Evolutionary conservation across 1,140 invertebrate species (phyloP), one percentile per base, ranked within the genome.

Genomic region (Gryllus bimaculatus): DNA sequence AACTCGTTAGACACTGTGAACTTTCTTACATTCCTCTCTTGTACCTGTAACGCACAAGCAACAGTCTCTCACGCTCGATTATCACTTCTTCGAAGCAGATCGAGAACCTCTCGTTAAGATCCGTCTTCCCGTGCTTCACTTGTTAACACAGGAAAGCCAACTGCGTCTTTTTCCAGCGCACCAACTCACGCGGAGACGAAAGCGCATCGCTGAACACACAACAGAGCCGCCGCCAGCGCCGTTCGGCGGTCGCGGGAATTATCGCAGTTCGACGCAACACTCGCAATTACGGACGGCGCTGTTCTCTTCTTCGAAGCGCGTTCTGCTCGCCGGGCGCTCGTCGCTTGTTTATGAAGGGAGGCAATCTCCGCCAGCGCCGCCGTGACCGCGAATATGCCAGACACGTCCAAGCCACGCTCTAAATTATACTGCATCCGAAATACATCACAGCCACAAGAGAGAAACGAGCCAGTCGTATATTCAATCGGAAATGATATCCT

Each of bases 401-500:
- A 66, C 54, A 66, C 54, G 54, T 66, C 54, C 54, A 10, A 66
- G 10, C 54, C 18, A 13, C 54, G 54, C 18, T 66, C 54, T 66
- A 66, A 66, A 66, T 66, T 66, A 66, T 66, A 66, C 54, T 18
- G 54, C 18, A 66, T 66, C 54, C 54, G 54, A 66, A 66, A 66
- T 66, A 66, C 54, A 66, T 66, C 54, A 66, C 54, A 18, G 54
- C 54, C 54, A 18, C 54, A 66, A 66, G 54, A 66, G 54, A 66
- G 54, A 66, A 66, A 66, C 54, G 54, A 66, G 54, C 54, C 54
- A 18, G 54, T 66, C 54, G 54, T 66, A 66, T 66, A 66, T 66
- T 66, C 54, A 66, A 66, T 66, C 54, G 54, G 54, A 66, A 66
- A 66, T 66, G 54, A 66, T 18, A 66, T 66, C 54, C 54, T 66